phyloP scores from a whole-genome alignment of 37 sponge, comb jelly and placozoan species.

The Corticium candelabrum region DNA sequence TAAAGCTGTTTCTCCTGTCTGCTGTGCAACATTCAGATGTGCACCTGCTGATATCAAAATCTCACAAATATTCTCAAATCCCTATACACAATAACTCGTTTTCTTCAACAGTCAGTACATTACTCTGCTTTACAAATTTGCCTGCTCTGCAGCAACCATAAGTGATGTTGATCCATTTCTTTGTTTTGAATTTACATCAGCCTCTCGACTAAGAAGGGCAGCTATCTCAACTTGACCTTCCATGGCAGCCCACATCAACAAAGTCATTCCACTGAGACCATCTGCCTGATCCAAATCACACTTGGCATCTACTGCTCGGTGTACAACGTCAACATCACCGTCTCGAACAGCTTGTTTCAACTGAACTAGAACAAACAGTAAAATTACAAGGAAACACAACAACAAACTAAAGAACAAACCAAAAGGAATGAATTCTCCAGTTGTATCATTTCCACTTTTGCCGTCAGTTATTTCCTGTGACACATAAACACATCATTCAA shows the following conservation, averaged over 20 bases:
- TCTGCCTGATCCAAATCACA: neutral
- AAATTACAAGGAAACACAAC: neutral
- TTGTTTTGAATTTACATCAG: neutral
- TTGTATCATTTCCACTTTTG: too few relatives aligned
- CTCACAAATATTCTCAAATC: neutral
- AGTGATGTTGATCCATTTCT: neutral
- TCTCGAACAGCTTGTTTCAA: neutral
- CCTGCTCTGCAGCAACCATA: constrained; percentile 9
- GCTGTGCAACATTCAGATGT: neutral
- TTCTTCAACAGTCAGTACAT: neutral
- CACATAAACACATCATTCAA: too few relatives aligned
- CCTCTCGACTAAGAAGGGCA: neutral
- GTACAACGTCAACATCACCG: neutral
- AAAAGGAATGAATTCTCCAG: too few relatives aligned
- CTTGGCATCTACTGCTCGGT: neutral
- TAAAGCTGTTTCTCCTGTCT: neutral
- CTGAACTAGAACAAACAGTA: neutral
- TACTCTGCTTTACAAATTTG: neutral
- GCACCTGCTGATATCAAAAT: neutral
- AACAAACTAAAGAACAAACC: too few relatives aligned
- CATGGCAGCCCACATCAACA: neutral
- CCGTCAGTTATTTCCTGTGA: too few relatives aligned
- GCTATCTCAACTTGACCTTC: neutral
- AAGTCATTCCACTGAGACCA: neutral
- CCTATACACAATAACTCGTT: neutral